Conservation (phyloP, 2,113 vertebrate species). For the Nicator chloris region DNA sequence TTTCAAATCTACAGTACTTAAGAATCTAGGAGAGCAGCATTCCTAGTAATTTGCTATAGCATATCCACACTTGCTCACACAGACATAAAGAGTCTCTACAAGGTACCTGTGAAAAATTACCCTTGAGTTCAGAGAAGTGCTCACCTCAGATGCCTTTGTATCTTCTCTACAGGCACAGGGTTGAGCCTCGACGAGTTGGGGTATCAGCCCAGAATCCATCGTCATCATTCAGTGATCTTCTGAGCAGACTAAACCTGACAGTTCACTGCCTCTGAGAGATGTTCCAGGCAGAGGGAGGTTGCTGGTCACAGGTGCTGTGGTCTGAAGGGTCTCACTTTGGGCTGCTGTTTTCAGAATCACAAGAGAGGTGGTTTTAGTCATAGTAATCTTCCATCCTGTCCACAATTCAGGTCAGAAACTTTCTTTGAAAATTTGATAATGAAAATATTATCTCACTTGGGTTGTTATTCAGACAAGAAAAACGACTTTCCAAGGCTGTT, state of each 20-base stretch:
- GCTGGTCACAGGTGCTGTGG: neutral
- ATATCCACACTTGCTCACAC: neutral
- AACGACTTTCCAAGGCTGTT: neutral
- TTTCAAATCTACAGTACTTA: neutral
- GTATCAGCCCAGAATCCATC: neutral
- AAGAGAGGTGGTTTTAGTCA: neutral
- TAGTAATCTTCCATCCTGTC: neutral
- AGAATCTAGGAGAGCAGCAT: neutral
- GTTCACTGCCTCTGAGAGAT: neutral
- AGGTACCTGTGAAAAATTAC: neutral
- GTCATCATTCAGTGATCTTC: fast-evolving
- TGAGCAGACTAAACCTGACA: neutral
- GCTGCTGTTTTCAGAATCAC: neutral
- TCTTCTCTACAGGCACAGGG: neutral
- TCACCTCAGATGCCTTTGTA: neutral
- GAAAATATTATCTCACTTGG: neutral
- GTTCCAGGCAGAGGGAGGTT: neutral
- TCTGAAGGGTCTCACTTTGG: neutral
- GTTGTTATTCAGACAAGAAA: neutral
- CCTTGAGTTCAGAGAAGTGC: neutral
- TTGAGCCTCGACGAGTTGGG: neutral
- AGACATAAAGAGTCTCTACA: neutral
- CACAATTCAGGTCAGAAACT: neutral
- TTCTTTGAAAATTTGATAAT: neutral
- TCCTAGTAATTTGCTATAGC: neutral